phyloP scores from a whole-genome alignment of 2,888 invertebrate genomes.

The Alitta virens region DNA sequence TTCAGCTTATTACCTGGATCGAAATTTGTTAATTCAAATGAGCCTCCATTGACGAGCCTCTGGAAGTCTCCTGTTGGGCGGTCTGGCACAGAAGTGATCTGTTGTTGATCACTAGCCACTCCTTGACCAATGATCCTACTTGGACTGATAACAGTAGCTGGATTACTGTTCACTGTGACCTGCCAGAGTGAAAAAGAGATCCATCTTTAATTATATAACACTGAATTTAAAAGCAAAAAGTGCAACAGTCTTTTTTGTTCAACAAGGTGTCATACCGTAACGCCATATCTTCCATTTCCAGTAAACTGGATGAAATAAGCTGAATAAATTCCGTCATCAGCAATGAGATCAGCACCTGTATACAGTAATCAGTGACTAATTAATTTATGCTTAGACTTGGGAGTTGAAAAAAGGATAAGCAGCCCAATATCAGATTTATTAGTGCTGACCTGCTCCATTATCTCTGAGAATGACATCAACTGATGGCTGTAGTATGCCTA shows the following conservation, averaged over 20 bases:
- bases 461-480: no score
- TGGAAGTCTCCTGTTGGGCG: background rate
- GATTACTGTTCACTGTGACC: background rate
- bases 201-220: no score
- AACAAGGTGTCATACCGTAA: constrained; percentile 45
- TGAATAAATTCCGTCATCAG: constrained; percentile 68
- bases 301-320: constrained; percentile 62
- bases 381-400: no score
- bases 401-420: no score
- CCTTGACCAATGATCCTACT: background rate
- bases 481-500: no score
- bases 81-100: background rate
- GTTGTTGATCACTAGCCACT: background rate
- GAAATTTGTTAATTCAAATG: background rate
- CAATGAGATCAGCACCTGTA: constrained; percentile 66
- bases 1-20: background rate
- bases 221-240: no score
- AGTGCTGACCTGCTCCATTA: no score
- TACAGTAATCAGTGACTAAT: no score
- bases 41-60: background rate
- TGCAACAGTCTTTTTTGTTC: no score
- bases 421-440: no score
- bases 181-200: no score
- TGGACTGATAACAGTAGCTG: background rate
- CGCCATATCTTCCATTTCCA: constrained; percentile 47